phyloP scores from a whole-genome alignment of 37 sponge, comb jelly and placozoan species.

The Axinella damicornis region DNA sequence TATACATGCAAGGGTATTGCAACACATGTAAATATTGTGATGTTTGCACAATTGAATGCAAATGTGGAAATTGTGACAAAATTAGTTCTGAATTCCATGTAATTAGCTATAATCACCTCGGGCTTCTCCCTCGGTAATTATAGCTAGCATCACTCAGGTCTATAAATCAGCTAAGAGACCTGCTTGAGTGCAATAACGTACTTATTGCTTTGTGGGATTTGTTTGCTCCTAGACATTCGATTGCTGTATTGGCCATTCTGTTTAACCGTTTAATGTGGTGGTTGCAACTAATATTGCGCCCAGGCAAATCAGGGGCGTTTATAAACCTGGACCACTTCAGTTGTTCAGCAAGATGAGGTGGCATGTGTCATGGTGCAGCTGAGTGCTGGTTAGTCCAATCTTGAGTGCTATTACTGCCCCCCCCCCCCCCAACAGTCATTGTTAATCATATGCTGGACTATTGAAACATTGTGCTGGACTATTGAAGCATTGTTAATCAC shows the following conservation, averaged over 20 bases:
- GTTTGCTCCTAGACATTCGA: background rate
- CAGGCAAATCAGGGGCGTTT: background rate
- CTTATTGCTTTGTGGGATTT: slow-evolving; percentile 3
- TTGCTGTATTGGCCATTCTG: background rate
- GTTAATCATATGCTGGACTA: too few species aligned
- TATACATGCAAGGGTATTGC: background rate
- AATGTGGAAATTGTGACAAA: background rate
- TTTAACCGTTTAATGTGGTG: slow-evolving; percentile 6
- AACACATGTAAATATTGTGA: background rate
- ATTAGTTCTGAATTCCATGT: too few species aligned
- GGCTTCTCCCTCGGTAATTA: too few species aligned
- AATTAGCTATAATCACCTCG: too few species aligned
- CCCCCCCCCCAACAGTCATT: too few species aligned
- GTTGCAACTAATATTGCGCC: slow-evolving; percentile 24
- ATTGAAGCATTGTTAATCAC: too few species aligned
- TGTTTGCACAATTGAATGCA: background rate
- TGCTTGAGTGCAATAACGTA: background rate
- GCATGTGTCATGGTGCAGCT: background rate
- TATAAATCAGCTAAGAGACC: too few species aligned
- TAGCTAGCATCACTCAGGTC: too few species aligned
- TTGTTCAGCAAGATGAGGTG: slow-evolving; percentile 28
- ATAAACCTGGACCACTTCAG: slow-evolving; percentile 26
- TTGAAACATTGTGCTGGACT: too few species aligned
- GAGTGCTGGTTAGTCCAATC: too few species aligned
- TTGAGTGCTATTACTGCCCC: too few species aligned